Evolutionary conservation across 1,140 invertebrate genomes (phyloP), one percentile per base, ranked within the genome.

Genomic region (Rhyacophila brunnea): DNA sequence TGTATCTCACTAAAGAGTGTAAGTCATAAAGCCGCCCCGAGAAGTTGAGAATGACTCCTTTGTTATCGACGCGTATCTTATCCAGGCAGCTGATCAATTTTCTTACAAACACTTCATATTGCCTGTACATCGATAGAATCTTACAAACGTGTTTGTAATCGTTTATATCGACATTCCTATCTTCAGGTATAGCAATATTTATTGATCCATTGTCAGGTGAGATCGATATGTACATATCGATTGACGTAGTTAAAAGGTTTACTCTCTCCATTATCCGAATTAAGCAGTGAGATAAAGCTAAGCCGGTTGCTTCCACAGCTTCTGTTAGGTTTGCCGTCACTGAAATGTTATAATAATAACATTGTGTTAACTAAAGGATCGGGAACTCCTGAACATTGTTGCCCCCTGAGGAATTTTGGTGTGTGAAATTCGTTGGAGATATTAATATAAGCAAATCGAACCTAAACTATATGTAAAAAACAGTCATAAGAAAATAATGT

Each of bases 241-340:
- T 66, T 0, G 78, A 74, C 0, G 83, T 79, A 1, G 85, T 87
- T 18, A 86, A 72, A 36, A 77, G 74, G 66, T 86, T 85, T 1
- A 87, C 78, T 28, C 77, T 79, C 35, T 79, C 74, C 83, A 87
- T 85, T 5, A 85, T 73, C 0, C 71, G 62, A 35, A 83, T 76
- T 1, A 87, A 67, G 0, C 77, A 67, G 46, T 80, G 74, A 3
- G 85, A 75, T 2, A 85, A 71, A 0, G 80, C 72, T 0, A 75
- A 67, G 1, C 75, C 68, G 1, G 81, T 83, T 5, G 77, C 81
- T 40, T 74, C 77, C 0, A 80, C 64, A 0, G 84, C 81, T 57
- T 83, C 77, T 48, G 82, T 77, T n/a, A 87, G 66, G 64, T 85
- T 80, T 58, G 73, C 75, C 0, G 85, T 83, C 43, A 87, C 85